Evolutionary conservation across 2,113 vertebrate species (phyloP).

Genomic region (Austrofundulus limnaeus): DNA sequence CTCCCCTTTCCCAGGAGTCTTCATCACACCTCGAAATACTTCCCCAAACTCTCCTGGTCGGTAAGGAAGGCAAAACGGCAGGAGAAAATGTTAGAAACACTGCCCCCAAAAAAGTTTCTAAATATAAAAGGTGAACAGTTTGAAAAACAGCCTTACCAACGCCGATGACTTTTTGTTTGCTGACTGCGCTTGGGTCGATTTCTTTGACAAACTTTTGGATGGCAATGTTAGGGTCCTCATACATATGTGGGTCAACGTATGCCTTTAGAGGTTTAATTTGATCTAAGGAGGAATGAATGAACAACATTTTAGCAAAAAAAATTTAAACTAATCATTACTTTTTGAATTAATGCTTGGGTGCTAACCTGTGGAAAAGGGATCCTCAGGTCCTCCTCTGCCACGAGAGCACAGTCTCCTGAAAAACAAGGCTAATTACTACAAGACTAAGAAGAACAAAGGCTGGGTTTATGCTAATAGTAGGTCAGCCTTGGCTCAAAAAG

Average conservation of each 20-base stretch:
- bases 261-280: constrained; percentile 94
- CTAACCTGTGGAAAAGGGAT: constrained; percentile 89
- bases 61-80: background rate
- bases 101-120: background rate
- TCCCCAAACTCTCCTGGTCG: constrained; percentile 92
- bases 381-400: constrained; percentile 83
- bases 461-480: constrained; percentile 46
- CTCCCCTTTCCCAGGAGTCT: constrained; percentile 81
- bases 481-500: constrained; percentile 39
- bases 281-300: constrained; percentile 72
- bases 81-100: background rate
- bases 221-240: constrained; percentile 95
- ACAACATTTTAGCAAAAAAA: background rate
- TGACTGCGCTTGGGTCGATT: constrained; percentile 85
- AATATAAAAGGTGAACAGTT: background rate
- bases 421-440: constrained; percentile 47
- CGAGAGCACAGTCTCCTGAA: constrained; percentile 81
- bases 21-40: constrained; percentile 90
- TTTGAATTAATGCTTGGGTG: background rate
- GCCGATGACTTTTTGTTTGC: constrained; percentile 93
- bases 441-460: constrained; percentile 38
- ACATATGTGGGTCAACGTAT: constrained; percentile 95
- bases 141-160: constrained; percentile 82
- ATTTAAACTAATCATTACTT: background rate
- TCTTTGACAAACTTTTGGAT: constrained; percentile 96